Base-by-base conservation (phyloP, 2,888 invertebrate species). In the Clunio marinus region DNA sequence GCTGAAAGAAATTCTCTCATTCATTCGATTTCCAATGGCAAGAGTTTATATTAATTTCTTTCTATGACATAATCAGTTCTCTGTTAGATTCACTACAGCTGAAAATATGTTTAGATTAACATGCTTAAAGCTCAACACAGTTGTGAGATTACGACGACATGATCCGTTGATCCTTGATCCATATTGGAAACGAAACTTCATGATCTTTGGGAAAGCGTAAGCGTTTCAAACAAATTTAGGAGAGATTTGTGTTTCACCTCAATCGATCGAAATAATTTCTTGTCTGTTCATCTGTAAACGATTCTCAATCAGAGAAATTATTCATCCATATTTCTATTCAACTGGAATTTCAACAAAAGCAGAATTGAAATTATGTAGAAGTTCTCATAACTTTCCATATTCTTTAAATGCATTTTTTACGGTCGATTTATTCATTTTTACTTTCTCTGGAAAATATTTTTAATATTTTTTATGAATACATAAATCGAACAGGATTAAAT, bases 41-140 rank as follows among this genome's bases (percentile, higher is more conserved):
- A 41, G 51, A 51, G 20, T 62, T 62, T 58, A 27, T 15, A 59
- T 20, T 25, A 25, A 63, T 63, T 46, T 46, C 15, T 46, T 17
- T 41, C 46, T 66, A 66, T 66, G 66, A 66, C 66, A 66, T 66
- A 66, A 66, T 66, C 66, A 51, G 32, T 35, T n/a, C n/a, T 58
- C 2, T 15, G 41, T 41, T 15, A 22, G 51, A 51, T 7, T 15
- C 35, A 28, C 17, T 41, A 59, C 66, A 66, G 66, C 66, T 66
- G 66, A 51, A 35, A 5, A 46, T 15, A 20, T 25, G n/a, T 63
- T 45, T 65, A 65, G 63, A 65, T 65, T 65, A 65, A 46, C 66
- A 27, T n/a, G 22, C 41, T 32, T 62, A 28, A 27, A 10, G 22
- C 41, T 32, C 41, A 28, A 25, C 62, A 41, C 17, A 37, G 62